Evolutionary conservation across 2,797 vertebrate genomes (phyloP).

Genomic region (Picus viridis): DNA sequence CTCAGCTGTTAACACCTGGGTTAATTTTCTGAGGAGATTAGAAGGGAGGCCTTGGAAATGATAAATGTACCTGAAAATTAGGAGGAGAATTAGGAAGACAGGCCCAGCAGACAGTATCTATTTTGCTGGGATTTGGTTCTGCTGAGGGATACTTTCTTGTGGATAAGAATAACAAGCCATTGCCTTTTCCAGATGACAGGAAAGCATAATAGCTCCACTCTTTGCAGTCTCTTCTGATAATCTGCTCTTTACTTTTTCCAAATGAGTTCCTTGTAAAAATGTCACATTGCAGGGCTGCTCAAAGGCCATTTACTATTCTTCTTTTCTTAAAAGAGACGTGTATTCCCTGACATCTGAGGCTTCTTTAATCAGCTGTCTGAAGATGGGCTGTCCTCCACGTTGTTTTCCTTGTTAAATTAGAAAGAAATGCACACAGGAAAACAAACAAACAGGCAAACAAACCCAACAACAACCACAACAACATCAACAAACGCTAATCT

Average conservation of each 20-base stretch:
- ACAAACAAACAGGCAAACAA: no score
- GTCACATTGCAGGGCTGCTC: background rate
- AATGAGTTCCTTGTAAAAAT: conserved; percentile 57
- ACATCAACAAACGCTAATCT: background rate
- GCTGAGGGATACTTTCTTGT: conserved; percentile 26
- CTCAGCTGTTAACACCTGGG: conserved; percentile 20
- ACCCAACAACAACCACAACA: no score
- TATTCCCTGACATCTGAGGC: conserved; percentile 6
- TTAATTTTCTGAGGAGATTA: conserved; percentile 56
- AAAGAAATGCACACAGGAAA: background rate
- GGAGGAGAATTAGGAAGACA: conserved; percentile 19
- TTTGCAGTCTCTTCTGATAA: conserved; percentile 18
- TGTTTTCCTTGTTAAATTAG: conserved; percentile 23
- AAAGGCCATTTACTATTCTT: conserved; percentile 47
- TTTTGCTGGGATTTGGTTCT: conserved; percentile 56
- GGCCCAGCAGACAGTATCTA: background rate
- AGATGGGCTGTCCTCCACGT: background rate
- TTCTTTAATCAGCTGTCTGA: conserved; percentile 49
- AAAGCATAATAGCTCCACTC: conserved; percentile 24
- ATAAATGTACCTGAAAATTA: conserved; percentile 54
- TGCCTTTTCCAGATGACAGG: conserved; percentile 38
- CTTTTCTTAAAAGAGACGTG: conserved; percentile 32
- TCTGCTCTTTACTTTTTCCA: conserved; percentile 51
- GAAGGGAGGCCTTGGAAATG: conserved; percentile 8
- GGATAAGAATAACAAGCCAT: conserved; percentile 37